Conservation (phyloP, 2,888 invertebrate genomes). For the Lithophane ornitopus region DNA sequence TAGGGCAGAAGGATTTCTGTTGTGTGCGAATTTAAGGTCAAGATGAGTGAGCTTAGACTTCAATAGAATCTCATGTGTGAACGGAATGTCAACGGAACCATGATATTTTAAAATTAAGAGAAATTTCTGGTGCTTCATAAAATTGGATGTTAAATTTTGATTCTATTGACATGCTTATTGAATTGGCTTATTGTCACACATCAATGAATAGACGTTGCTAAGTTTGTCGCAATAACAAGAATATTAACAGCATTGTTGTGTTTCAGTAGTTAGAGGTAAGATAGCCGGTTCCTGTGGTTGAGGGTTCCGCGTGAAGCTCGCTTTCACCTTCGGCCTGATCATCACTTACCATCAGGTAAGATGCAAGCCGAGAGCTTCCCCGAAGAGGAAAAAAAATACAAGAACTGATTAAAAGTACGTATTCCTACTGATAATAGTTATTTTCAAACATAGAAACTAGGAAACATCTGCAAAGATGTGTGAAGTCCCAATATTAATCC, state of each 20-base stretch:
- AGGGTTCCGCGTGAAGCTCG: no score
- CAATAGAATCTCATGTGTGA: conserved; percentile 18
- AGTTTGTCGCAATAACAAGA: no score
- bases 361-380: no score
- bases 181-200: not conserved
- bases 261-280: no score
- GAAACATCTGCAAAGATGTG: conserved; percentile 4
- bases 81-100: conserved; percentile 2
- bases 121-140: not conserved
- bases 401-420: not conserved
- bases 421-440: not conserved
- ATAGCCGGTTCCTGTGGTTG: no score
- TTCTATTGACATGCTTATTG: not conserved
- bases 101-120: not conserved
- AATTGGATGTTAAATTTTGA: not conserved
- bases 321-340: no score
- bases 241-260: no score
- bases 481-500: not conserved
- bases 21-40: conserved; percentile 28
- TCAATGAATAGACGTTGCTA: not conserved
- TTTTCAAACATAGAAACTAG: not conserved
- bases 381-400: no score
- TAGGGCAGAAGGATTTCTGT: conserved; percentile 30
- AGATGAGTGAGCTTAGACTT: conserved; percentile 27
- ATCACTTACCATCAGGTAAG: no score